Evolutionary conservation across 2,888 invertebrate species (phyloP).

Genomic region (Tineola bisselliella): DNA sequence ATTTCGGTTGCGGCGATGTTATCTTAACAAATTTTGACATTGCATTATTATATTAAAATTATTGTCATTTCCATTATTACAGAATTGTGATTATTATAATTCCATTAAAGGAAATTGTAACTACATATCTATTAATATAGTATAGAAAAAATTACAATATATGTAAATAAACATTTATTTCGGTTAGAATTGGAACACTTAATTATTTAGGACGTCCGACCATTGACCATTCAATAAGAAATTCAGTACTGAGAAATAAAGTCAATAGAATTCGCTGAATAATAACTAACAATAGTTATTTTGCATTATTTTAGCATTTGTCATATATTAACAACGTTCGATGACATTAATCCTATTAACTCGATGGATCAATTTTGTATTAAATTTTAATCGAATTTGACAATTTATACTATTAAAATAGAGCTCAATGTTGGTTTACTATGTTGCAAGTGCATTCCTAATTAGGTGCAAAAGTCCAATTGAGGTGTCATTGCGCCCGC

Average conservation of each 20-base stretch:
- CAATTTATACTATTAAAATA: not conserved
- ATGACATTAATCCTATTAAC: not conserved
- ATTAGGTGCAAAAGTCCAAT: slow-evolving; percentile 11
- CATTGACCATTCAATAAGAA: slow-evolving; percentile 3
- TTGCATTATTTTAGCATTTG: slow-evolving; percentile 11
- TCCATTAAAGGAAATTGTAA: too few relatives aligned
- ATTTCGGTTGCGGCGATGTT: slow-evolving; percentile 41
- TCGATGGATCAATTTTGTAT: not conserved
- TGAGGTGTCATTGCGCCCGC: not conserved
- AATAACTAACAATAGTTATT: slow-evolving; percentile 9
- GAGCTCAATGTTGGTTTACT: not conserved
- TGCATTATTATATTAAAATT: slow-evolving; percentile 27
- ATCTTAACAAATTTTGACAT: slow-evolving; percentile 36
- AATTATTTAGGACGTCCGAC: not conserved
- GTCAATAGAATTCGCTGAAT: slow-evolving; percentile 13
- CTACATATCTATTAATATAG: too few relatives aligned
- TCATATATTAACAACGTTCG: not conserved
- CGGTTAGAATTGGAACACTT: not conserved
- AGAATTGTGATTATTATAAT: too few relatives aligned
- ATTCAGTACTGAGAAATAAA: not conserved
- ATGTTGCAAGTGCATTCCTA: not conserved
- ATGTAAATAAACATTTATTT: not conserved
- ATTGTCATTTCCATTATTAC: not conserved
- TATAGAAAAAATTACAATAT: too few relatives aligned
- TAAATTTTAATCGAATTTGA: not conserved